Evolutionary conservation across 2,797 vertebrate species (phyloP), one percentile per base, ranked within the genome.

Genomic region (Ptychadena robeensis): DNA sequence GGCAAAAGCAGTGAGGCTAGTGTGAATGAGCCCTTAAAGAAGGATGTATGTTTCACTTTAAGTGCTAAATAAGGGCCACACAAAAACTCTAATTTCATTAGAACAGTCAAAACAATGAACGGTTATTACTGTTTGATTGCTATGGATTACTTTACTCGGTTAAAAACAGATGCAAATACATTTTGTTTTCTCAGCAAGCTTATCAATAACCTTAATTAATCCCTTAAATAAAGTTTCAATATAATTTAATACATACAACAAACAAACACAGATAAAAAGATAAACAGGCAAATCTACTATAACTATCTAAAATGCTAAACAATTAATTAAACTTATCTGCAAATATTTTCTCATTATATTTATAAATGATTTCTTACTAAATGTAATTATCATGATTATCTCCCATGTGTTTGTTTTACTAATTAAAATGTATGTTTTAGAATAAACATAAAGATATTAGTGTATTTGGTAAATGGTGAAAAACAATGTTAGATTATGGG

Each of bases 391-490:
- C n/a, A 35, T 71, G 31, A 61, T 79, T 59, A 30, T 27, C 27
- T 61, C 37, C 2, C 15, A 44, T 63, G 5, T 71, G 18, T 71
- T 63, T 71, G 38, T 72, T 38, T 31, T 53, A 53, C 34, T 65
- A 30, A 64, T 64, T 71, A 44, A 48, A 63, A 25, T 72, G 57
- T 25, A 25, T 38, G 25, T 65, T 64, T 72, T 32, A 64, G 34
- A 15, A 48, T 72, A 80, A 80, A 80, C 59, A 80, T 64, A 31
- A n/a, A 64, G 44, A 72, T 25, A 63, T 30, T 28, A 64, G 59
- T 31, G 73, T 37, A 40, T 65, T 75, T 64, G 63, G 44, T 53
- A 53, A 53, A 53, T n/a, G 44, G 18, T 53, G 10, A 18, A 22
- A 7, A 5, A 6, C 44, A 22, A 1, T 53, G 44, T 53, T 22